These are phyloP conservation scores for Adelognathus sp. DNA, from an alignment of 2,888 invertebrate genomes.

Conservation along the genomic window DNA sequence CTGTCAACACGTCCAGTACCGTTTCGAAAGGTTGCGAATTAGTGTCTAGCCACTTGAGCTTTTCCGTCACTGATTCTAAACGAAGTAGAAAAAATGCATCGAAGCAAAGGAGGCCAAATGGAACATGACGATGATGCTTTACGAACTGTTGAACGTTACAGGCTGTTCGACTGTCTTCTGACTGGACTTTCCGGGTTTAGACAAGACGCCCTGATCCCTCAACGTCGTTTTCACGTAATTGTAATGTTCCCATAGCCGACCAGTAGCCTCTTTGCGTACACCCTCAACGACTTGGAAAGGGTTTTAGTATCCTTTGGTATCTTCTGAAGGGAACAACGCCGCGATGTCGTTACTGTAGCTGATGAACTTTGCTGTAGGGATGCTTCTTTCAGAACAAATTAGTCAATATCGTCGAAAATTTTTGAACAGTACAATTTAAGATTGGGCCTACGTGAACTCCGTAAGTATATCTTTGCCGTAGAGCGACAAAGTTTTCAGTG, in stretches of 20 bases:
- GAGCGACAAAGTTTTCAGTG: slow-evolving; percentile 2
- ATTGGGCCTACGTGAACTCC: slow-evolving; percentile 31
- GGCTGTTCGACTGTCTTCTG: not conserved
- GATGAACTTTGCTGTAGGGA: not conserved
- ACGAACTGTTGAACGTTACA: not conserved
- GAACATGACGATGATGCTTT: not conserved
- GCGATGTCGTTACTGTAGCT: slow-evolving; percentile 1
- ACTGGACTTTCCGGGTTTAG: no score
- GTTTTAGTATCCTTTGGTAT: not conserved
- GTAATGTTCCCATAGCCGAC: slow-evolving; percentile 33
- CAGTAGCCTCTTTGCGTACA: slow-evolving; percentile 13
- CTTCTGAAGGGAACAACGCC: slow-evolving; percentile 11
- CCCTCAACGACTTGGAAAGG: slow-evolving; percentile 17
- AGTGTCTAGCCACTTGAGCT: slow-evolving; percentile 13
- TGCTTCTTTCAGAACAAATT: not conserved
- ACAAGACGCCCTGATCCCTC: slow-evolving; percentile 17
- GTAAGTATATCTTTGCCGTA: slow-evolving; percentile 8
- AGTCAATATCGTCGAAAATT: not conserved
- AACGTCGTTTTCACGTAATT: slow-evolving; percentile 25
- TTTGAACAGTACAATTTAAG: not conserved
- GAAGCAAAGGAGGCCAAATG: no score
- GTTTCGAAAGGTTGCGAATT: not conserved
- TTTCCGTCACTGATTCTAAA: not conserved
- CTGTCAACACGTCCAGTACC: not conserved
- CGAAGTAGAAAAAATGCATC: not conserved